Conservation (phyloP, 2,113 vertebrate genomes). For the Ondatra zibethicus region DNA sequence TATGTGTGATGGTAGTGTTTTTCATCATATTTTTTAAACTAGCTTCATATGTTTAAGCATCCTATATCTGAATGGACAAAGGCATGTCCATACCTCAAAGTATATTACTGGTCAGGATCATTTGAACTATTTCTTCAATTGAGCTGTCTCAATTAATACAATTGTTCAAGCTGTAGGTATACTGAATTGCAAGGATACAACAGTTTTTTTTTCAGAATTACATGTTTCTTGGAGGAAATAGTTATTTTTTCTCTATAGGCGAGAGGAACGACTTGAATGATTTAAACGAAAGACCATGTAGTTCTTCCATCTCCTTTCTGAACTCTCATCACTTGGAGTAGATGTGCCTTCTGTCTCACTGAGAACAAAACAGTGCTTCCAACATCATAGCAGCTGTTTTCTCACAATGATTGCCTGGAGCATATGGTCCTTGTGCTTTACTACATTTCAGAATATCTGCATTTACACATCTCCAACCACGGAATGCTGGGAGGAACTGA, state of each 20-base stretch:
- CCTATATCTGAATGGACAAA: neutral
- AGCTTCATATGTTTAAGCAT: neutral
- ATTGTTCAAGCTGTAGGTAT: neutral
- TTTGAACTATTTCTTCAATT: neutral
- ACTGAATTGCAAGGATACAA: neutral
- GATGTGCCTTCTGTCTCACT: slow-evolving; percentile 37
- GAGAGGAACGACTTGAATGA: neutral
- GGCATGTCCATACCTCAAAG: neutral
- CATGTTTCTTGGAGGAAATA: neutral
- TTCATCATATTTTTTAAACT: neutral
- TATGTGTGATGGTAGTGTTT: neutral
- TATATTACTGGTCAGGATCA: neutral
- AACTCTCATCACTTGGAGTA: neutral
- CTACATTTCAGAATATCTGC: slow-evolving; percentile 63
- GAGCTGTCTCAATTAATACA: neutral
- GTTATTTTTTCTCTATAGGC: neutral
- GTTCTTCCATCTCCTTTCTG: neutral
- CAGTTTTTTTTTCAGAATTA: neutral
- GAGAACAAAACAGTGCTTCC: slow-evolving; percentile 25
- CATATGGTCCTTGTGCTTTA: slow-evolving; percentile 10
- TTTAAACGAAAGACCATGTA: neutral
- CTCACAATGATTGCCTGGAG: slow-evolving; percentile 21
- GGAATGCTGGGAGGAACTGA: slow-evolving; percentile 44
- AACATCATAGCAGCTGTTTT: neutral
- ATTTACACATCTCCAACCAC: neutral